Percentiles rank a stretch among this genome's conserved stretches.
Evolutionary conservation across 2,888 invertebrate species (phyloP).

Genomic region (Monoplex corrugatus): DNA sequence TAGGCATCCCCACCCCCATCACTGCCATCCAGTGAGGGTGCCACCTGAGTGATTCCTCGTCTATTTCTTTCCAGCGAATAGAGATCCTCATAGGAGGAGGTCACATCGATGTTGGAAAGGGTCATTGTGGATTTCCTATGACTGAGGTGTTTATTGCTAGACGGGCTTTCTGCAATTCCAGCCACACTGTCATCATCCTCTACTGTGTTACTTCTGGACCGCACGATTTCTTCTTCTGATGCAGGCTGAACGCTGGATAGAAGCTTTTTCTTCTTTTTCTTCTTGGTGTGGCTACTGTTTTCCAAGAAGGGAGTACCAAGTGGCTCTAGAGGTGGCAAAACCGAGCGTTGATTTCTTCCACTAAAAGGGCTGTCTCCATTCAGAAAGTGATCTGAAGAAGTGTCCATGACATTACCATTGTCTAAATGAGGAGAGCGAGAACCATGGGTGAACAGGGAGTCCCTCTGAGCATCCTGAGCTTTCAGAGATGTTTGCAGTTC

Average conservation of each 20-base stretch:
- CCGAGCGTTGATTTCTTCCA: background rate
- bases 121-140: background rate
- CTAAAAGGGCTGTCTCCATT: background rate
- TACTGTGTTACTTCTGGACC: background rate
- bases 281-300: background rate
- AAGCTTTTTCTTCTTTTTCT: background rate
- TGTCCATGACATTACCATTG: background rate
- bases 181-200: background rate
- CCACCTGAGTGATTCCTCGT: background rate
- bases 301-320: background rate
- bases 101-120: background rate
- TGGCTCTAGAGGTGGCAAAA: background rate
- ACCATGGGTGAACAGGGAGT: too few species aligned
- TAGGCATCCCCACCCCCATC: too few species aligned
- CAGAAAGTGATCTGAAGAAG: background rate
- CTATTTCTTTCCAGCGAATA: background rate
- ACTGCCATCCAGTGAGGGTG: background rate
- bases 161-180: background rate
- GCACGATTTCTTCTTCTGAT: background rate
- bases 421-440: background rate
- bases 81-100: background rate
- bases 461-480: background rate
- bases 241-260: too few species aligned
- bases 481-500: background rate
- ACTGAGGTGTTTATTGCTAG: background rate